Conservation (phyloP, 1,140 invertebrate genomes). For the Anastrepha ludens region DNA sequence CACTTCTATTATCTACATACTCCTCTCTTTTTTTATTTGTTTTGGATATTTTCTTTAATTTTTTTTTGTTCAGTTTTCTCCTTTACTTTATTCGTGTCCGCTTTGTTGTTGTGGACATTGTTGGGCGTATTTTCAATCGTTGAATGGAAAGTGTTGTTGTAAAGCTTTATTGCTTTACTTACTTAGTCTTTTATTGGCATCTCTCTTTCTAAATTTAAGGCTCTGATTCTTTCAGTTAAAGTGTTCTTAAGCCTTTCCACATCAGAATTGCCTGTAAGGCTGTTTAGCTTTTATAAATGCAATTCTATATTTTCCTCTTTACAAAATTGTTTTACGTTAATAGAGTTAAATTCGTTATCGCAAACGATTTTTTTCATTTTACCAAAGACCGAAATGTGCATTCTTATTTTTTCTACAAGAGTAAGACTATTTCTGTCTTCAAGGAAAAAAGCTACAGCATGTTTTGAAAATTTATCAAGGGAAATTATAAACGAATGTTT, state of each 20-base stretch:
- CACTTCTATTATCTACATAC: conserved; percentile 42
- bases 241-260: conserved; percentile 57
- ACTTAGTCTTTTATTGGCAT: conserved; percentile 19
- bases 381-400: conserved; percentile 50
- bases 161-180: not conserved
- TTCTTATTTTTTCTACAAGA: conserved; percentile 53
- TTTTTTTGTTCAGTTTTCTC: conserved; percentile 54
- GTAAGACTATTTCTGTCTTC: conserved; percentile 55
- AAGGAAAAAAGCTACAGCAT: conserved; percentile 33
- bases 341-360: conserved; percentile 56
- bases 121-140: conserved; percentile 52
- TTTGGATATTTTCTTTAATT: conserved; percentile 57
- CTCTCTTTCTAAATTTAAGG: conserved; percentile 28
- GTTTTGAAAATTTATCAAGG: conserved; percentile 57
- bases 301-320: conserved; percentile 53
- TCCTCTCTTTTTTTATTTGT: conserved; percentile 56
- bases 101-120: conserved; percentile 23
- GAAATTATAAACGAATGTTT: conserved; percentile 55
- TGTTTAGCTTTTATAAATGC: conserved; percentile 58
- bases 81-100: not conserved
- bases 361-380: conserved; percentile 53
- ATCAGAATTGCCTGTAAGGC: conserved; percentile 56
- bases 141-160: conserved; percentile 49
- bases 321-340: conserved; percentile 55
- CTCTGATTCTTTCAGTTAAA: conserved; percentile 54